phyloP scores from a whole-genome alignment of 1,140 invertebrate genomes.

The Drosophila persimilis region DNA sequence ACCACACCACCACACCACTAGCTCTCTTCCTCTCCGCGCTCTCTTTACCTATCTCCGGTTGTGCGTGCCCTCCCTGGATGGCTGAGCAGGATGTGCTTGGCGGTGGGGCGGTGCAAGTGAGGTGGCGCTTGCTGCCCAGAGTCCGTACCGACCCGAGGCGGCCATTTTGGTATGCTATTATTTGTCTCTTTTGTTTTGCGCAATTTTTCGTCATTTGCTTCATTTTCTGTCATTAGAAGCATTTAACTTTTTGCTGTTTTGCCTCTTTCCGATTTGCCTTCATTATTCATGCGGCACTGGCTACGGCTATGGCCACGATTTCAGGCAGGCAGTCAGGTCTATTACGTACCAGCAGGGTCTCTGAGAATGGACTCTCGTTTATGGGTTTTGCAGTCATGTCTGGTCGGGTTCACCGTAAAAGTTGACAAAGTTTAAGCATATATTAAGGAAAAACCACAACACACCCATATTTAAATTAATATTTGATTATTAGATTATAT shows the following conservation, averaged over 20 bases:
- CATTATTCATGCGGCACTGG: conserved; percentile 59
- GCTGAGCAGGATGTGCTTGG: not conserved
- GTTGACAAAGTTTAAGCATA: too few relatives aligned
- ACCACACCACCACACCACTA: not conserved
- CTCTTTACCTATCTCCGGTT: conserved; percentile 19
- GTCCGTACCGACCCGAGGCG: conserved; percentile 19
- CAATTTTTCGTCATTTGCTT: conserved; percentile 78
- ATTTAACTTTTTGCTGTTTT: conserved; percentile 79
- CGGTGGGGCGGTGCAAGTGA: not conserved
- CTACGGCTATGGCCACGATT: conserved; percentile 4
- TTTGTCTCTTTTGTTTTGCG: conserved; percentile 77
- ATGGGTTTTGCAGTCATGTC: not conserved
- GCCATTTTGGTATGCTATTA: conserved; percentile 74
- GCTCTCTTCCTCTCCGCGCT: conserved; percentile 1
- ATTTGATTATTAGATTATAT: too few relatives aligned
- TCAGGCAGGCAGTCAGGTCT: conserved; percentile 14
- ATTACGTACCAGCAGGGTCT: too few relatives aligned
- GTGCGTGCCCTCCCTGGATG: conserved; percentile 24
- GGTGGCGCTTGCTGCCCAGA: conserved; percentile 2
- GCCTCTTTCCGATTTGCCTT: conserved; percentile 72
- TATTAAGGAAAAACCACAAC: too few relatives aligned
- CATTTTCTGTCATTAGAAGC: conserved; percentile 78
- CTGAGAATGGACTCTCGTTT: not conserved
- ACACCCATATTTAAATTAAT: too few relatives aligned
- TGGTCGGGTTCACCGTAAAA: too few relatives aligned